These are phyloP conservation scores for Rhinolophus sinicus DNA, from an alignment of 2,113 vertebrate genomes.

Conservation along the genomic window DNA sequence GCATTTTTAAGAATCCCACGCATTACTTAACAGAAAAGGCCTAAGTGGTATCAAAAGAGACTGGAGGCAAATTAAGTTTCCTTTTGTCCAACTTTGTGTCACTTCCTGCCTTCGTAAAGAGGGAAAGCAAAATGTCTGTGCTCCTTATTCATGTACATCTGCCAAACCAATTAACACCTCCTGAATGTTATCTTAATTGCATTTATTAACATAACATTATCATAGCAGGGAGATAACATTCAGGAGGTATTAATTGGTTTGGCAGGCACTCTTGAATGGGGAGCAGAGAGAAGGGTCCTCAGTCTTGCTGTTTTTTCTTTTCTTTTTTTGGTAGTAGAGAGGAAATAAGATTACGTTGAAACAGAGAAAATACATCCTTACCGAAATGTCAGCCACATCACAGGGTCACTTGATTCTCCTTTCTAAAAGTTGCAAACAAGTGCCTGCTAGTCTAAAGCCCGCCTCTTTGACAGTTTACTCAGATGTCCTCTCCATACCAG, in stretches of 20 bases:
- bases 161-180: conserved; percentile 83
- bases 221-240: conserved; percentile 80
- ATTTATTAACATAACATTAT: conserved; percentile 84
- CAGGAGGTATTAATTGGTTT: conserved; percentile 82
- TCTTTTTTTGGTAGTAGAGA: neutral
- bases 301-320: conserved; percentile 25
- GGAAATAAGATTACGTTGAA: conserved; percentile 61
- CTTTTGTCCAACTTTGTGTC: conserved; percentile 81
- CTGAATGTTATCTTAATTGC: conserved; percentile 84
- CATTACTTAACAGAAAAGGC: conserved; percentile 72
- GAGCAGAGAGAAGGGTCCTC: conserved; percentile 58
- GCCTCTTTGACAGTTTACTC: neutral
- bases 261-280: conserved; percentile 69
- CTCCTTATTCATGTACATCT: conserved; percentile 81
- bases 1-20: conserved; percentile 67
- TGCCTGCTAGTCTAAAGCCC: neutral
- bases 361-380: conserved; percentile 65
- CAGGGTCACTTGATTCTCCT: conserved; percentile 1
- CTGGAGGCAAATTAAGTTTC: conserved; percentile 75
- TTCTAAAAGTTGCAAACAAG: neutral
- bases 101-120: conserved; percentile 82
- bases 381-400: conserved; percentile 51
- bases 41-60: conserved; percentile 63
- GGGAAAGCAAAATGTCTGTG: conserved; percentile 78
- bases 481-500: neutral